Base-by-base conservation (phyloP, 2,888 invertebrate genomes). In the Malthinus seriepunctatus region DNA sequence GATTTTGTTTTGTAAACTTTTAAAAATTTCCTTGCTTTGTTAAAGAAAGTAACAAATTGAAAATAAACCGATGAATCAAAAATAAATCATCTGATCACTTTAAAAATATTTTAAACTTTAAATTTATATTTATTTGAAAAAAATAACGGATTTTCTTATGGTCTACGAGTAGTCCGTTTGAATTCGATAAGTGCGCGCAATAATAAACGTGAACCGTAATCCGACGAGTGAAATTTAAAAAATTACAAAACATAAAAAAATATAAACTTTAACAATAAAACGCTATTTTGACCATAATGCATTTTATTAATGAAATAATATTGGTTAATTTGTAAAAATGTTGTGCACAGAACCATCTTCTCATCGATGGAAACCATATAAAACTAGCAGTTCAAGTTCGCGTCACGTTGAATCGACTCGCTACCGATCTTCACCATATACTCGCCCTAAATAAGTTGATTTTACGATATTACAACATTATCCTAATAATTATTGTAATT, bases 301-400 rank as follows among this genome's bases (percentile, higher is more conserved):
- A 46, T 45, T 14, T 44, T 39, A 33, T 48, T 34, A 12, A 33
- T 31, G 35, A 47, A 31, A 42, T 52, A 58, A 52, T 48, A 34
- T 52, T 33, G 15, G 48, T 56, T 56, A 56, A 56, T 45, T 37
- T 56, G 34, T 58, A 65, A 65, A 42, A 66, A 47, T 57, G 57
- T 67, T 65, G 63, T 64, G 78, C 77, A 76, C 81, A 81, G 82
- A 82, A 75, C 80, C 82, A 66, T 78, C 82, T 70, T 77, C 79
- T 67, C 82, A 81, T 76, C 82, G 82, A 72, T 84, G 83, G 83
- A 84, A 84, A 78, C 78, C 81, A 57, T 82, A 83, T 80, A 83
- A 83, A 79, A 67, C 73, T 62, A 79, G 82, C 68, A 77, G 80
- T 64, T 78, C 81, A 68, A 79, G 80, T 72, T 78, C 80, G 73